Percentiles rank a stretch among this genome's conserved stretches.
Conservation (phyloP, 2,797 vertebrate genomes). For the Austrolebias charrua region DNA sequence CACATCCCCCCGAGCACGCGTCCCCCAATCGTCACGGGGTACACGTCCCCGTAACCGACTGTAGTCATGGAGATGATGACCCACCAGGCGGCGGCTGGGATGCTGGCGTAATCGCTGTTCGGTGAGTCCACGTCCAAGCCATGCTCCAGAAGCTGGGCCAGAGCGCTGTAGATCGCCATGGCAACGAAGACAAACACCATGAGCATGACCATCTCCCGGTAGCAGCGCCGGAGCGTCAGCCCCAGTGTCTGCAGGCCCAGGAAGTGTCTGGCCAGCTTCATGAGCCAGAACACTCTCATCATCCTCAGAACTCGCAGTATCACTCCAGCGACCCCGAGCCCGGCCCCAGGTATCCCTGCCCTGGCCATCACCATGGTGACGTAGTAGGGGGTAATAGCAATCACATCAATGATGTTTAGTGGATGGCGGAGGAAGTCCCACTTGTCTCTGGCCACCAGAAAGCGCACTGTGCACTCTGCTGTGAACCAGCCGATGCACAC, state of each 20-base stretch:
- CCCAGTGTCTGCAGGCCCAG: conserved; percentile 97
- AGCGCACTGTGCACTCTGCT: conserved; percentile 95
- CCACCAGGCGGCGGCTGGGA: conserved; percentile 99
- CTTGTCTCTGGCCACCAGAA: conserved; percentile 96
- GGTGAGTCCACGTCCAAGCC: conserved; percentile 91
- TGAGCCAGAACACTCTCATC: conserved; percentile 99
- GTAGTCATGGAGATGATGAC: conserved; percentile 99
- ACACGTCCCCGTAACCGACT: conserved; percentile 98
- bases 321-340: conserved; percentile 94
- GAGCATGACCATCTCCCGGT: conserved; percentile 98
- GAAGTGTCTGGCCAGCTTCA: conserved; percentile 98
- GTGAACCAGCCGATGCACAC: conserved; percentile 99
- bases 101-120: conserved; percentile 95
- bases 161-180: conserved; percentile 99
- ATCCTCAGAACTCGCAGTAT: conserved; percentile 94
- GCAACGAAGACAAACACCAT: conserved; percentile 97
- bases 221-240: conserved; percentile 94
- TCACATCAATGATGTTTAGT: conserved; percentile 95
- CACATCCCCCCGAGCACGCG: conserved; percentile 97
- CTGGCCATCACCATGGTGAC: conserved; percentile 91
- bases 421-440: conserved; percentile 96
- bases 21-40: conserved; percentile 93
- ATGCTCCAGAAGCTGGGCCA: conserved; percentile 96
- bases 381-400: conserved; percentile 98
- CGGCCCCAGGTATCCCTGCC: conserved; percentile 85